phyloP scores from a whole-genome alignment of 1,140 invertebrate genomes.

The Stegodyphus mimosarum region DNA sequence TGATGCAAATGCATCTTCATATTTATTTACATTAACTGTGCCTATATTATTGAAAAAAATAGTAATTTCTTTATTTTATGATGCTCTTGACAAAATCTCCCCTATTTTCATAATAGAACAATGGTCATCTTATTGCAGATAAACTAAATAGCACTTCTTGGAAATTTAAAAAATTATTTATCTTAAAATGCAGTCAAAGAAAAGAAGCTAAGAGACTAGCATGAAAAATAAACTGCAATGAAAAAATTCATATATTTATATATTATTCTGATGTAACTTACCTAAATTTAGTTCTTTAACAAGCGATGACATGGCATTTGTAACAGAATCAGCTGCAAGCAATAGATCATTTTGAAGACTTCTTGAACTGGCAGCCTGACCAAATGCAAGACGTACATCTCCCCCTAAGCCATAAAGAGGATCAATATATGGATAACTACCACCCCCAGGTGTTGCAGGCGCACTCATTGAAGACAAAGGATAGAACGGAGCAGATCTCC shows the following conservation, averaged over 20 bases:
- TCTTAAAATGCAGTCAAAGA: neutral
- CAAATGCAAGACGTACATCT: constrained; percentile 64
- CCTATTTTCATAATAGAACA: no score
- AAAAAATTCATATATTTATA: neutral
- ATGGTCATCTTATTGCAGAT: no score
- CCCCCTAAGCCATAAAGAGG: constrained; percentile 70
- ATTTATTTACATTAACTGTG: no score
- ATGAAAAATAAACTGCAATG: no score
- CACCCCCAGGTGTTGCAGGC: constrained; percentile 76
- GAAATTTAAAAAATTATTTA: neutral
- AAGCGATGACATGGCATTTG: constrained; percentile 94
- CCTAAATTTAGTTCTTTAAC: constrained; percentile 91
- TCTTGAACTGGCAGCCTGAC: constrained; percentile 26
- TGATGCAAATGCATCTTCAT: no score
- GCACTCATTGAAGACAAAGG: constrained; percentile 74
- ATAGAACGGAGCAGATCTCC: constrained; percentile 82
- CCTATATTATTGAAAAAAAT: no score
- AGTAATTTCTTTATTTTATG: no score
- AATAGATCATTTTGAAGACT: constrained; percentile 75
- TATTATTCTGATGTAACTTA: neutral
- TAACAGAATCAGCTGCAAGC: constrained; percentile 93
- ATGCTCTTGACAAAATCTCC: no score
- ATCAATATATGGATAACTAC: constrained; percentile 62
- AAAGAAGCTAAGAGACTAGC: neutral
- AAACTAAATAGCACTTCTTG: no score